Base-by-base conservation (phyloP, 2,797 vertebrate genomes). In the Hemitrygon akajei region DNA sequence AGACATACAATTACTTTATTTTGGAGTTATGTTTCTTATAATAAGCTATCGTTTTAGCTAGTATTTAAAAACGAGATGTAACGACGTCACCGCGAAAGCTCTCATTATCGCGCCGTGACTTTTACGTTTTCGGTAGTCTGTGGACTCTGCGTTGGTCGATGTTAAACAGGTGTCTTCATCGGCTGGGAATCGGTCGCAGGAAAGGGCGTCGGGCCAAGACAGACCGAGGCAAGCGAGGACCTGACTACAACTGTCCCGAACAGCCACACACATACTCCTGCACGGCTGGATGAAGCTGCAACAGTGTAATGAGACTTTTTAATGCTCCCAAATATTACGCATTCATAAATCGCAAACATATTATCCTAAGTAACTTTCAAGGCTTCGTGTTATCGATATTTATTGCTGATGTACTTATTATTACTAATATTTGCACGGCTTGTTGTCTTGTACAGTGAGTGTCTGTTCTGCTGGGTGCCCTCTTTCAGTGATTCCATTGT, bases 211-310 rank as follows among this genome's bases (percentile, higher is more conserved):
- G 0, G 98, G 98, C 98, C 98, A 98, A 0, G 95, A 47, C 3
- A 97, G 97, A 0, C 97, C 98, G 0, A 97, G 98, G 94, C 98
- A 98, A 94, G 96, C 95, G 0, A 98, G 96, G 40, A 97, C 96
- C 0, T 97, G 97, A 56, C 97, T 97, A 0, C 98, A 98, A 95
- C 98, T 98, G 94, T 97, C 97, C 93, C 96, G 97, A 77, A 99
- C 98, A 0, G 97, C 97, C 94, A 95, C 93, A 80, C 98, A 98
- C 95, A 99, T 96, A 20, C 98, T 98, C n/a, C 96, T 97, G 16
- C 98, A 98, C 0, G 98, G 98, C 95, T 97, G 98, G 95, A 98
- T 97, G 77, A 98, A 98, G 94, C 98, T 97, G 95, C 12, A 79
- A 0, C 22, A 22, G 30, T 30, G n/a, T 22, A 93, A 77, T 63